Evolutionary conservation across 2,888 invertebrate species (phyloP).

Genomic region (Polyploca ridens): DNA sequence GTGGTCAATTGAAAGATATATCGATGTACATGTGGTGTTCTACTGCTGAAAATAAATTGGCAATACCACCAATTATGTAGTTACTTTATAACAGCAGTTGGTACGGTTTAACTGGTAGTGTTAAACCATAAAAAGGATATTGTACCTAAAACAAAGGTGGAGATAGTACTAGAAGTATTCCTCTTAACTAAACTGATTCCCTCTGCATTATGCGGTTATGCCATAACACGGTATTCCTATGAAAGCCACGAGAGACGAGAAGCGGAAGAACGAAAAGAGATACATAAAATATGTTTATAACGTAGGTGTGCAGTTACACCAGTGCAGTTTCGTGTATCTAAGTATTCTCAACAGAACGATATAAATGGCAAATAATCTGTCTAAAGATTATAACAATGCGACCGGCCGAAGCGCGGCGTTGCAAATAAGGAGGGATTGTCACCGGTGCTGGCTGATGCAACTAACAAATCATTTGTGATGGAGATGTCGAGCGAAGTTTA

Average conservation of each 20-base stretch:
- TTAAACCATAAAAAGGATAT: too few relatives aligned
- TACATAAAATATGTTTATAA: too few relatives aligned
- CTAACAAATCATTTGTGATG: constrained; percentile 18
- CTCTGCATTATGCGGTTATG: too few relatives aligned
- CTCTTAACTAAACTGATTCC: too few relatives aligned
- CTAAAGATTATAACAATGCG: constrained; percentile 3
- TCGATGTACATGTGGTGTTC: neutral
- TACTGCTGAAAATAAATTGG: neutral
- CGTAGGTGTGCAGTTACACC: too few relatives aligned
- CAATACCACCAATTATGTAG: neutral
- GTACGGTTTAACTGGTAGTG: too few relatives aligned
- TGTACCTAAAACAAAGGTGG: too few relatives aligned
- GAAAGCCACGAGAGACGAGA: too few relatives aligned
- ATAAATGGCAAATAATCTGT: neutral
- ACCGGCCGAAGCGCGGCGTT: neutral
- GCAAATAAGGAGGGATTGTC: neutral
- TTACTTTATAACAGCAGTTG: neutral
- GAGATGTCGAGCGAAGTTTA: constrained; percentile 13
- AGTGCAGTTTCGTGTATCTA: neutral
- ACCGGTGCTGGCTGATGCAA: too few relatives aligned
- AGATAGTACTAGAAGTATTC: too few relatives aligned
- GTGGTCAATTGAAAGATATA: neutral
- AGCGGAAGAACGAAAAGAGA: too few relatives aligned
- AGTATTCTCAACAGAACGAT: constrained; percentile 1
- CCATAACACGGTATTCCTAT: too few relatives aligned